Evolutionary conservation across 2,888 invertebrate species (phyloP), one percentile per base, ranked within the genome.

Genomic region (Calephelis perditalis): DNA sequence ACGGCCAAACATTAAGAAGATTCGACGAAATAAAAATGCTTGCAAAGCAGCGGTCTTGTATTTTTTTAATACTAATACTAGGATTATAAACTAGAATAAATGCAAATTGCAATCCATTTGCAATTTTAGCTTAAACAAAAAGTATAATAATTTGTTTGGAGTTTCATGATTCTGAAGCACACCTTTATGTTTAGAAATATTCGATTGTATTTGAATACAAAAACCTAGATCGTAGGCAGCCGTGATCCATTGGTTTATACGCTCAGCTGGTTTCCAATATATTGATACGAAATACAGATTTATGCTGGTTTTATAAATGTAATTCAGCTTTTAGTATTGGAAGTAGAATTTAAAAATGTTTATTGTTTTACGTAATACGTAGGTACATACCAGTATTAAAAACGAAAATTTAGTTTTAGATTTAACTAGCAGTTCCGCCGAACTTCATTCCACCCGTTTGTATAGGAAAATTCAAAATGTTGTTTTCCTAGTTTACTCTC

Each of bases 171-270:
- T 26, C 26, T 49, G 15, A 35, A 9, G 26, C 49, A n/a, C 15
- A 49, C 35, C 6, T 49, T 49, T 49, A 59, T 59, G 57, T 58
- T 62, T 59, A 57, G 56, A 63, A 59, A 63, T 46, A 56, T 37
- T 47, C 60, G 35, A 55, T 40, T 63, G 56, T 54, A 57, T 56
- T 52, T 44, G 59, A 47, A 61, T 54, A 56, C 58, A 61, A 59
- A 63, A 59, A 47, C 44, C 36, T n/a, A 46, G n/a, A 56, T 43
- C 40, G 56, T 55, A 57, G 35, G 46, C 60, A 26, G 59, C 40
- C 8, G 40, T 40, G 26, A 40, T 6, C 26, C 45, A 59, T n/a
- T 49, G 55, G 37, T 36, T 47, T 60, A 62, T 57, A 57, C 54
- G 55, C 40, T 40, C 56, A 58, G 56, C 57, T 26, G 57, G 46